A percentile compares a stretch with the other conserved stretches of the same genome.
phyloP scores from a whole-genome alignment of 2,888 invertebrate species.

The Melipona bicolor region DNA sequence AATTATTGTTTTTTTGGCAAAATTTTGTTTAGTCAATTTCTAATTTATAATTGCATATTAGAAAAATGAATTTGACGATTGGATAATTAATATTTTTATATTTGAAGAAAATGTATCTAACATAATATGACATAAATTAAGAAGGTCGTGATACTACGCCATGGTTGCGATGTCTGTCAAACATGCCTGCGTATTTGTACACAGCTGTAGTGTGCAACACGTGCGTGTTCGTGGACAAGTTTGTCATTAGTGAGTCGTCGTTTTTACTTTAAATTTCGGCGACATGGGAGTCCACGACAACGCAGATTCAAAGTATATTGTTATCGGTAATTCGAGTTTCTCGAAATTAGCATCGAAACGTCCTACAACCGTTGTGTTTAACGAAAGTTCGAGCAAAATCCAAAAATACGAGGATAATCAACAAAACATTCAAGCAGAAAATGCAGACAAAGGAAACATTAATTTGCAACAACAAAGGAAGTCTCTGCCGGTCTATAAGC shows the following conservation, averaged over 20 bases:
- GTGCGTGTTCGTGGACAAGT: slow-evolving; percentile 57
- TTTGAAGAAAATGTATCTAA: background rate
- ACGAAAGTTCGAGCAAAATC: slow-evolving; percentile 72
- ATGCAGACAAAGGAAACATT: slow-evolving; percentile 57
- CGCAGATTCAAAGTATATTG: slow-evolving; percentile 80
- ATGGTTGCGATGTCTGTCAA: slow-evolving; percentile 48
- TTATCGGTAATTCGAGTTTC: slow-evolving; percentile 77
- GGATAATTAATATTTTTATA: background rate
- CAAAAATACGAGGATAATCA: slow-evolving; percentile 68
- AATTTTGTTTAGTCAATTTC: background rate
- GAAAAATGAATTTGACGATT: background rate
- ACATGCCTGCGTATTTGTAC: slow-evolving; percentile 24
- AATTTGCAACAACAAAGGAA: slow-evolving; percentile 81
- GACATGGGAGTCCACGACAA: slow-evolving; percentile 82
- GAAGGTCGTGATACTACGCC: slow-evolving; percentile 16
- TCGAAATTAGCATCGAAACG: slow-evolving; percentile 79
- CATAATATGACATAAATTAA: background rate
- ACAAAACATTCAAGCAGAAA: slow-evolving; percentile 40
- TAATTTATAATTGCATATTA: too few relatives aligned
- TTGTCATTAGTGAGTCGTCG: background rate
- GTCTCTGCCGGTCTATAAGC: slow-evolving; percentile 82
- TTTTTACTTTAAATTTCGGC: background rate
- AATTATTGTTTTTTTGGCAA: background rate
- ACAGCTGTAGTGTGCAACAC: slow-evolving; percentile 70
- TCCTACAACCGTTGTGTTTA: slow-evolving; percentile 73